These are phyloP conservation scores for Cantharis rustica DNA, from an alignment of 2,888 invertebrate genomes.

Conservation along the genomic window DNA sequence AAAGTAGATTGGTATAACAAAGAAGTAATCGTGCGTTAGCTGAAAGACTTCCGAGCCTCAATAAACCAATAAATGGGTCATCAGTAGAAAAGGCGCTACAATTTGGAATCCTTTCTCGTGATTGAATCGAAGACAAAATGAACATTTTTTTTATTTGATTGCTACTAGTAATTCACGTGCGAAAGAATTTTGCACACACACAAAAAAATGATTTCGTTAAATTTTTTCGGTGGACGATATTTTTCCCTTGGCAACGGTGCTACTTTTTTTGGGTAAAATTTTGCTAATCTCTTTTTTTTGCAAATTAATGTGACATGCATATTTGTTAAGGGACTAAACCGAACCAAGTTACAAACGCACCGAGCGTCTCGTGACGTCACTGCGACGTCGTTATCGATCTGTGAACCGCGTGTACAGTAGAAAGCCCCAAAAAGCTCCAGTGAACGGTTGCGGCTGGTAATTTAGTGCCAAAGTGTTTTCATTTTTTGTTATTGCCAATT, in stretches of 20 bases:
- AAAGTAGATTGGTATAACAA: not conserved
- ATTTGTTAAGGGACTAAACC: slow-evolving; percentile 27
- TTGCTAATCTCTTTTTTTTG: not conserved
- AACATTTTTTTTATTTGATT: not conserved
- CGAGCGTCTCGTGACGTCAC: slow-evolving; percentile 51
- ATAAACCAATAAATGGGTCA: not conserved
- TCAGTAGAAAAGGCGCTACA: not conserved
- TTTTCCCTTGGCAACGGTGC: too few species aligned
- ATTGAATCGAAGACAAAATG: not conserved
- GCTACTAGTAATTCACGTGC: not conserved
- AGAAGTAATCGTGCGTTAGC: not conserved
- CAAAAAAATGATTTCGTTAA: not conserved
- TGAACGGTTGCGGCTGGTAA: slow-evolving; percentile 35
- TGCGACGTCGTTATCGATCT: slow-evolving; percentile 57
- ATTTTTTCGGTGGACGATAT: not conserved
- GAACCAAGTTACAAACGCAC: slow-evolving; percentile 17
- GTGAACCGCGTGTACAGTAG: slow-evolving; percentile 52
- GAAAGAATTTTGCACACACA: not conserved
- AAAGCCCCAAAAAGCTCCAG: slow-evolving; percentile 44
- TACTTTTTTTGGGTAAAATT: not conserved
- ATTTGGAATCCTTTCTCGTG: not conserved
- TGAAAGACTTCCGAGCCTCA: not conserved
- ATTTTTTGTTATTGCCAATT: slow-evolving; percentile 8
- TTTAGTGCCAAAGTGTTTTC: slow-evolving; percentile 32
- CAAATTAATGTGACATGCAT: slow-evolving; percentile 20